Evolutionary conservation across 2,113 vertebrate genomes (phyloP).

Genomic region (Hippotragus niger): DNA sequence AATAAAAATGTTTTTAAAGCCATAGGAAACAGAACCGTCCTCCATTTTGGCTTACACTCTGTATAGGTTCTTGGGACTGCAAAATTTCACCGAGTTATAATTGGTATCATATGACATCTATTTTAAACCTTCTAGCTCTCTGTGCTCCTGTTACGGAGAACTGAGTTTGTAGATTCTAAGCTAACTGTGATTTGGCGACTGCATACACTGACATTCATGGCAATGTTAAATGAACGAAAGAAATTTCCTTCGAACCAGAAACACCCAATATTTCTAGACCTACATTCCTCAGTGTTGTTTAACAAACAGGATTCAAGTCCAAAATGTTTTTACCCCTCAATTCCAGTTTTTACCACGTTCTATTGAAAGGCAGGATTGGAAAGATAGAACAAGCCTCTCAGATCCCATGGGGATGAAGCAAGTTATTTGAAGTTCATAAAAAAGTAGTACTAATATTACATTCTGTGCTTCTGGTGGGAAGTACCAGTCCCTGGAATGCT

Average conservation of each 20-base stretch:
- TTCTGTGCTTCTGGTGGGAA: background rate
- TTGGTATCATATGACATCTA: constrained; percentile 82
- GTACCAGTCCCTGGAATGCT: background rate
- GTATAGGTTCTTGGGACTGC: constrained; percentile 70
- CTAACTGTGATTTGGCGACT: constrained; percentile 59
- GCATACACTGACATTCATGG: background rate
- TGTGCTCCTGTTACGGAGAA: constrained; percentile 78
- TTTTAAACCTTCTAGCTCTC: constrained; percentile 83
- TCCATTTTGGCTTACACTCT: constrained; percentile 82
- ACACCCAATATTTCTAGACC: background rate
- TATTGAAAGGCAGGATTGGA: background rate
- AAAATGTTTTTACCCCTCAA: background rate
- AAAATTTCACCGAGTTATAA: constrained; percentile 74
- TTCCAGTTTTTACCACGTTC: background rate
- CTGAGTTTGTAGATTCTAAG: constrained; percentile 70
- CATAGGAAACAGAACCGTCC: constrained; percentile 77
- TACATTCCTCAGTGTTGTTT: background rate
- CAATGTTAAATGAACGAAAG: constrained; percentile 7
- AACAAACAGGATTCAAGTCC: background rate
- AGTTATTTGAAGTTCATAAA: background rate
- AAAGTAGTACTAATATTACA: background rate
- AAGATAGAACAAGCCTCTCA: background rate
- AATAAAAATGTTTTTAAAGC: constrained; percentile 84
- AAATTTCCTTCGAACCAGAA: constrained; percentile 34
- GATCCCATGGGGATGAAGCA: background rate